A percentile compares a stretch with the other conserved stretches of the same genome.
These are phyloP conservation scores for Magallana nippona DNA, from an alignment of 2,888 invertebrate genomes.

Conservation along the genomic window DNA sequence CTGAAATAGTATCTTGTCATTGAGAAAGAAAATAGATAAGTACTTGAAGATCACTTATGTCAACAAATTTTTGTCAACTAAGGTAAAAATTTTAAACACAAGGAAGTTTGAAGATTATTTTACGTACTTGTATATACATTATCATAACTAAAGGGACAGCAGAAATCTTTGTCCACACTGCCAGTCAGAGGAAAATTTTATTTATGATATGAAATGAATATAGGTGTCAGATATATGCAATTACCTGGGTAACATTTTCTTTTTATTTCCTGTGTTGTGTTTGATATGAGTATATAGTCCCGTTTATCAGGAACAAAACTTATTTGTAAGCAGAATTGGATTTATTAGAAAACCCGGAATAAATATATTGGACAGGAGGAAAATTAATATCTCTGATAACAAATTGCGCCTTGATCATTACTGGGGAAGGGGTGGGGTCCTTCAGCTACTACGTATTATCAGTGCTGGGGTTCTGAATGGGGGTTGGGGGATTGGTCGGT, in stretches of 20 bases:
- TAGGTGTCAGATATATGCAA: background rate
- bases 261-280: background rate
- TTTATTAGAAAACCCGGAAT: background rate
- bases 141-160: background rate
- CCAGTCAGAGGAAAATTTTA: background rate
- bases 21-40: background rate
- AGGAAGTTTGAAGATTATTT: slow-evolving; percentile 20
- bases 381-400: slow-evolving; percentile 8
- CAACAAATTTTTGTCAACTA: slow-evolving; percentile 19
- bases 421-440: too few relatives aligned
- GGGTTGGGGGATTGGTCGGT: too few relatives aligned
- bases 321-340: background rate
- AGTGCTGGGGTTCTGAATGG: too few relatives aligned
- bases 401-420: background rate
- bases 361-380: slow-evolving; percentile 3
- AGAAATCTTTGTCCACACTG: background rate
- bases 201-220: background rate
- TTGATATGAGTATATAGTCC: background rate
- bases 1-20: slow-evolving; percentile 6
- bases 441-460: too few relatives aligned
- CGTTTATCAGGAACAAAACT: background rate
- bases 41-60: slow-evolving; percentile 7
- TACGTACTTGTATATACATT: background rate
- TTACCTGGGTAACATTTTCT: background rate
- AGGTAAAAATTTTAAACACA: background rate